Evolutionary conservation across 2,888 invertebrate species (phyloP).

Genomic region (Barypeithes pellucidus): DNA sequence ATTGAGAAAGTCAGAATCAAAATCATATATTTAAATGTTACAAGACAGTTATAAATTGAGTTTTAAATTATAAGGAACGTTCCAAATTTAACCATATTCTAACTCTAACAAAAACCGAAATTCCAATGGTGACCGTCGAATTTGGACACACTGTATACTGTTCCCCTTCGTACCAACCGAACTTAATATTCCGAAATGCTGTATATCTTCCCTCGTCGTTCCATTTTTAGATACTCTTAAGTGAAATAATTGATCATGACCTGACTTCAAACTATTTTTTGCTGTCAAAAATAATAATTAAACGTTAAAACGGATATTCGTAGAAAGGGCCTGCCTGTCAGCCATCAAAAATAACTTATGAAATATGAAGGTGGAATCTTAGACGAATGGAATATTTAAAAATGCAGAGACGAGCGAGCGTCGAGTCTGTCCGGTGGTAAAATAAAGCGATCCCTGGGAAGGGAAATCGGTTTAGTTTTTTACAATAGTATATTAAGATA

Average conservation of each 20-base stretch:
- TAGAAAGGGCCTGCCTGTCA: constrained; percentile 43
- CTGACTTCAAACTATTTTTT: constrained; percentile 41
- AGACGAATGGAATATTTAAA: constrained; percentile 17
- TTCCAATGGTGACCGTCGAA: no score
- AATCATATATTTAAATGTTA: no score
- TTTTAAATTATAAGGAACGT: no score
- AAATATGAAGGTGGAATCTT: constrained; percentile 41
- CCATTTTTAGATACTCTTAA: constrained; percentile 32
- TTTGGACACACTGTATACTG: no score
- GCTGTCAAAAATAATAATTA: constrained; percentile 51
- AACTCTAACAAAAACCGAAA: no score
- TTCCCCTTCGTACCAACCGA: no score
- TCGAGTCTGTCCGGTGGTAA: background rate
- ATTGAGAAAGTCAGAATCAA: no score
- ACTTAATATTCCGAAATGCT: background rate
- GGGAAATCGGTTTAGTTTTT: no score
- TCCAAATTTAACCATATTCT: no score
- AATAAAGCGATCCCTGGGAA: no score
- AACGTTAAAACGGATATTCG: constrained; percentile 49
- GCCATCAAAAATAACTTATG: constrained; percentile 42
- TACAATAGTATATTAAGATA: no score
- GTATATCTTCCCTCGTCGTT: background rate
- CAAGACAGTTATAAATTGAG: no score
- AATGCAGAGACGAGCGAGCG: background rate
- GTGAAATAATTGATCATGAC: constrained; percentile 46